These are phyloP conservation scores for Argyresthia albistria DNA, from an alignment of 2,888 invertebrate species.

Conservation along the genomic window DNA sequence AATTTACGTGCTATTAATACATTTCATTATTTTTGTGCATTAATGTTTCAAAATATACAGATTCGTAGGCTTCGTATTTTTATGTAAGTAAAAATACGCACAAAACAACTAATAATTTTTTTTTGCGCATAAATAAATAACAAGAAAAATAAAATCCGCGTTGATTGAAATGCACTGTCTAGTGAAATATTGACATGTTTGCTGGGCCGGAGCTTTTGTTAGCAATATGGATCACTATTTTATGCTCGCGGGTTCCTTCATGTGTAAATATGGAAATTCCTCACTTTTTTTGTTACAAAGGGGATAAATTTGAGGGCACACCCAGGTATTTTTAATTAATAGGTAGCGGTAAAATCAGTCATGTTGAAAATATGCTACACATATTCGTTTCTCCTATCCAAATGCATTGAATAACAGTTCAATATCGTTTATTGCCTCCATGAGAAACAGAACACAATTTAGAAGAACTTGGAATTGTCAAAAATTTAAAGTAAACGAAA, in stretches of 20 bases:
- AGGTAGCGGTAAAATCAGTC: too few species aligned
- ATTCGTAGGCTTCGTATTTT: too few species aligned
- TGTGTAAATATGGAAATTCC: background rate
- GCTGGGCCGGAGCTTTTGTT: background rate
- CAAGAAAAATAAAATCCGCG: background rate
- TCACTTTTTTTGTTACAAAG: background rate
- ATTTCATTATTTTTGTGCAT: too few species aligned
- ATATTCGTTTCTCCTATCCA: too few species aligned
- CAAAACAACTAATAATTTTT: too few species aligned
- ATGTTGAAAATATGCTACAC: background rate
- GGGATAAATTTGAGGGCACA: background rate
- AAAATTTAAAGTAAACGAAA: too few species aligned
- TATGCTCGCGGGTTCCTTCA: background rate
- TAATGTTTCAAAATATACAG: too few species aligned
- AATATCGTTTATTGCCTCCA: background rate
- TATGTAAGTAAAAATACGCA: too few species aligned
- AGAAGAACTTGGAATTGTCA: background rate
- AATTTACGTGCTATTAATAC: too few species aligned
- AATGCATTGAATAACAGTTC: too few species aligned
- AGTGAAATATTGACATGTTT: background rate
- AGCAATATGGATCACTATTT: background rate
- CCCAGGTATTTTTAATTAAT: too few species aligned
- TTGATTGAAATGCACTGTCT: conserved; percentile 2
- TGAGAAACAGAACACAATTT: background rate
- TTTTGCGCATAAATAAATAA: background rate